phyloP scores from a whole-genome alignment of 2,797 vertebrate genomes.

The Parotocinclus haroldoi region DNA sequence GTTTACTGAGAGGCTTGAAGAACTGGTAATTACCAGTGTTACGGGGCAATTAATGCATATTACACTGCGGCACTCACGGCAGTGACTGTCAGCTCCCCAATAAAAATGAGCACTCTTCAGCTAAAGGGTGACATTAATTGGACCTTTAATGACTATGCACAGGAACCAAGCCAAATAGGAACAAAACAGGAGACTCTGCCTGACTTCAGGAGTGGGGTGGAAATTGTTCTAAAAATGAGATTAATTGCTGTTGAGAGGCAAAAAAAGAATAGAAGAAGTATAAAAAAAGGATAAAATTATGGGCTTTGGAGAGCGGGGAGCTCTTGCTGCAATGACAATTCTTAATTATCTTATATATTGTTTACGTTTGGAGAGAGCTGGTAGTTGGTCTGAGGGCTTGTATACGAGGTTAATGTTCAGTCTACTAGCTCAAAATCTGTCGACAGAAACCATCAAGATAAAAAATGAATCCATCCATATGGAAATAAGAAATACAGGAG shows the following conservation, averaged over 20 bases:
- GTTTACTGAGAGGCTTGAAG: constrained; percentile 99
- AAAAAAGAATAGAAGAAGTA: constrained; percentile 89
- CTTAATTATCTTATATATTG: constrained; percentile 80
- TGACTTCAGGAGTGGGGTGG: constrained; percentile 97
- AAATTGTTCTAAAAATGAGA: constrained; percentile 99
- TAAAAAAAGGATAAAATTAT: constrained; percentile 96
- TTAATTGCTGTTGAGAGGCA: constrained; percentile 99
- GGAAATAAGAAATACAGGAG: neutral
- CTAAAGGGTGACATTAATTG: constrained; percentile 99
- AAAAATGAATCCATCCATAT: neutral
- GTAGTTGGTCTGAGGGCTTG: constrained; percentile 39
- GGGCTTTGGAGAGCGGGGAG: constrained; percentile 95
- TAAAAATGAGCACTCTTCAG: constrained; percentile 99
- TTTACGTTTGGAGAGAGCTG: constrained; percentile 67
- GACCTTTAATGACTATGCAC: constrained; percentile 99
- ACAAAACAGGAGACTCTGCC: constrained; percentile 99
- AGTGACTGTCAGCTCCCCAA: constrained; percentile 99
- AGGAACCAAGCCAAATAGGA: constrained; percentile 99
- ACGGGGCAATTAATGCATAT: constrained; percentile 99
- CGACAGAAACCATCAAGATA: neutral
- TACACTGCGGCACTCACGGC: constrained; percentile 99
- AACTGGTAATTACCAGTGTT: constrained; percentile 99
- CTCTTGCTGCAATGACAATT: constrained; percentile 96
- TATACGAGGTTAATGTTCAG: constrained; percentile 40
- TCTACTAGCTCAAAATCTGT: neutral